These are phyloP conservation scores for Platysteira castanea DNA, from an alignment of 2,113 vertebrate genomes.

Conservation along the genomic window DNA sequence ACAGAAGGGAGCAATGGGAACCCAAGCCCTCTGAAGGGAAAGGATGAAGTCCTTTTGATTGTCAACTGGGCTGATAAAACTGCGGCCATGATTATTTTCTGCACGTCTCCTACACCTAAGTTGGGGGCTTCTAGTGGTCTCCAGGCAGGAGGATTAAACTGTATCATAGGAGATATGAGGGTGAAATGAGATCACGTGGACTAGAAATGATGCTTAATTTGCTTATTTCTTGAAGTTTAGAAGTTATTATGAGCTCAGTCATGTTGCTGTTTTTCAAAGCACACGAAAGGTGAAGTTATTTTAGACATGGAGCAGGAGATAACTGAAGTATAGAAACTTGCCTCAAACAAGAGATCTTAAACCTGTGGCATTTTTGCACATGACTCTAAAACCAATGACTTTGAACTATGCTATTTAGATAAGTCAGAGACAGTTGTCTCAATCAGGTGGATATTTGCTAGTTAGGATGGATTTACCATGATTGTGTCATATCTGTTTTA, in stretches of 20 bases:
- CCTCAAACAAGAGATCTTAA: not conserved
- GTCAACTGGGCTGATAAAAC: not conserved
- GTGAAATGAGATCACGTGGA: not conserved
- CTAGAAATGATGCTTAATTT: not conserved
- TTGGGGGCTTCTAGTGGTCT: not conserved
- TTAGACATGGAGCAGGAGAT: not conserved
- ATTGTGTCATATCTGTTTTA: not conserved
- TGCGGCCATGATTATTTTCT: not conserved
- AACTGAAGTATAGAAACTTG: not conserved
- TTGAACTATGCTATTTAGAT: not conserved
- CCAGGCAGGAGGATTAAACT: not conserved
- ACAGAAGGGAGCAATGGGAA: not conserved
- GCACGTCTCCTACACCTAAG: accelerated
- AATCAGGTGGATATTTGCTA: not conserved
- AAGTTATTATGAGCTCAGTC: not conserved
- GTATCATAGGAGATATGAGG: not conserved
- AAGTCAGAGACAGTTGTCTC: not conserved
- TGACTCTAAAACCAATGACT: not conserved
- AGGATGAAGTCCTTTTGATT: not conserved
- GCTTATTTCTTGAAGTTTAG: not conserved
- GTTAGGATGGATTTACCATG: not conserved
- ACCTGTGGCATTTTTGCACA: not conserved
- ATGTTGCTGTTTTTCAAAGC: not conserved
- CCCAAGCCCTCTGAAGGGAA: not conserved
- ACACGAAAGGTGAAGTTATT: not conserved